phyloP scores from a whole-genome alignment of 2,888 invertebrate genomes.

The Drosophila testacea region DNA sequence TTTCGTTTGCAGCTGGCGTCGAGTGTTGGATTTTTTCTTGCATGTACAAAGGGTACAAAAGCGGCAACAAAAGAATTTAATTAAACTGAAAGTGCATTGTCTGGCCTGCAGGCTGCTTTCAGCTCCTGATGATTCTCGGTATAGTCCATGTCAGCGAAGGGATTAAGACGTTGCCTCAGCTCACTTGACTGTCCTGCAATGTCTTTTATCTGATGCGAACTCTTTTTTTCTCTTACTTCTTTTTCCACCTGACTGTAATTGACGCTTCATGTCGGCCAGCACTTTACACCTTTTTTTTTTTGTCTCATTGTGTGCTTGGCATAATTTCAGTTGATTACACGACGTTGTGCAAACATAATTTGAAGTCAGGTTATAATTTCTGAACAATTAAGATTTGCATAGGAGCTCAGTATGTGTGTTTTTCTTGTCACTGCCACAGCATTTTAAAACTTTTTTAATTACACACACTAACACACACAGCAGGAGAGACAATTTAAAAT shows the following conservation, averaged over 20 bases:
- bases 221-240: background rate
- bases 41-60: conserved; percentile 57
- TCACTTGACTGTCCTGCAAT: conserved; percentile 38
- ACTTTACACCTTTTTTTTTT: conserved; percentile 12
- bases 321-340: conserved; percentile 55
- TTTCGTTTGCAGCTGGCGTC: conserved; percentile 55
- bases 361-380: conserved; percentile 58
- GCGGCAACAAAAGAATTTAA: conserved; percentile 75
- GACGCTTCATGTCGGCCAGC: conserved; percentile 28
- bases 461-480: conserved; percentile 29
- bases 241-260: conserved; percentile 33
- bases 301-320: background rate
- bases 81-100: conserved; percentile 68
- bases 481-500: conserved; percentile 7
- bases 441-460: conserved; percentile 77
- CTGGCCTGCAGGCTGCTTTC: conserved; percentile 20
- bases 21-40: conserved; percentile 57
- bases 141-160: conserved; percentile 56
- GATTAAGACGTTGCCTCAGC: conserved; percentile 61
- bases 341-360: conserved; percentile 66
- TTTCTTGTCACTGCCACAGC: conserved; percentile 33
- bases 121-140: background rate
- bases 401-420: conserved; percentile 50
- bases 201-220: conserved; percentile 35
- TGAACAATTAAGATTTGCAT: conserved; percentile 72